Evolutionary conservation across 1,140 invertebrate genomes (phyloP).

Genomic region (Sarcophaga peregrina): DNA sequence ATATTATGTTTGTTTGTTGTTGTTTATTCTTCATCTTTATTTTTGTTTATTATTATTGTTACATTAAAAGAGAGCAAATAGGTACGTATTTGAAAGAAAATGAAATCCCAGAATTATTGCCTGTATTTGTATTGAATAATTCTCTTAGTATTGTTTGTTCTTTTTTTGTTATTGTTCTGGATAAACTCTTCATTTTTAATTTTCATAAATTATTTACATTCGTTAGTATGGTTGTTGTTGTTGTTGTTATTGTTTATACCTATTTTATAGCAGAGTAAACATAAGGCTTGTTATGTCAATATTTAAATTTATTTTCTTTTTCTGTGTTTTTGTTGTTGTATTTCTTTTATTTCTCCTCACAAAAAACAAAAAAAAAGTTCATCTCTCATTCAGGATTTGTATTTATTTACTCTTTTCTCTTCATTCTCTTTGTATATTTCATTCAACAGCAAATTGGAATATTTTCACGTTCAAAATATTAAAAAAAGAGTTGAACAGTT

Average conservation of each 20-base stretch:
- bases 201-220: too few relatives aligned
- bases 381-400: not conserved
- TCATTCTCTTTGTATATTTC: not conserved
- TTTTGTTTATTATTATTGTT: not conserved
- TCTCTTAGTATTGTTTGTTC: not conserved
- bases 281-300: too few relatives aligned
- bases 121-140: not conserved
- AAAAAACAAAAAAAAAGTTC: too few relatives aligned
- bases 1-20: conserved; percentile 26
- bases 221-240: too few relatives aligned
- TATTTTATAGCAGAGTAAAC: too few relatives aligned
- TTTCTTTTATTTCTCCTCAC: too few relatives aligned
- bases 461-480: conserved; percentile 9
- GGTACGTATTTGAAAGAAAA: too few relatives aligned
- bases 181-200: too few relatives aligned
- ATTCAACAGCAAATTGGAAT: conserved; percentile 28
- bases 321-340: too few relatives aligned
- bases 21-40: not conserved
- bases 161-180: not conserved
- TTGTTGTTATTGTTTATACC: too few relatives aligned
- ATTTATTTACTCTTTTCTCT: not conserved
- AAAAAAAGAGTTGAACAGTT: conserved; percentile 21
- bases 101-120: not conserved
- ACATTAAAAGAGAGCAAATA: not conserved
- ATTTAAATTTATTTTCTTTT: too few relatives aligned